A percentile compares a stretch with the other conserved stretches of the same genome.
Evolutionary conservation across 2,113 vertebrate genomes (phyloP).

Genomic region (Piprites chloris): DNA sequence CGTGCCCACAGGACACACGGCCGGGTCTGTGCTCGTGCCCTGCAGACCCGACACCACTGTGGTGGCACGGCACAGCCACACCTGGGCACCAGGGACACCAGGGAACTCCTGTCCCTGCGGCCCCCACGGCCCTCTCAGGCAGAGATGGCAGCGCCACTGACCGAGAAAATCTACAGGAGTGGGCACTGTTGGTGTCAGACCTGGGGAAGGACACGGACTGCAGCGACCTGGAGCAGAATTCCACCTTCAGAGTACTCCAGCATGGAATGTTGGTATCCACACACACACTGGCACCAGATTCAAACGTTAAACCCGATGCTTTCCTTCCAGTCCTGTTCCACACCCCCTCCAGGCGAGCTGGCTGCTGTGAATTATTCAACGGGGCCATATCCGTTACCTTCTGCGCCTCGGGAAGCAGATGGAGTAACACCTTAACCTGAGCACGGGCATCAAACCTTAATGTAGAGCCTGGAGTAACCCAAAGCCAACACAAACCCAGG

Average conservation of each 20-base stretch:
- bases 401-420: not conserved
- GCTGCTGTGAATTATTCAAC: slow-evolving; percentile 28
- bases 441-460: not conserved
- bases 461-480: not conserved
- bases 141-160: not conserved
- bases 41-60: rapidly evolving
- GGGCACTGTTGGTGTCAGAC: not conserved
- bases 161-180: not conserved
- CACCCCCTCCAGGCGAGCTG: not conserved
- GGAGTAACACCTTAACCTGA: not conserved
- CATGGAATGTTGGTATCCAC: not conserved
- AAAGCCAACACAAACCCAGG: not conserved
- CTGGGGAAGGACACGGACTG: not conserved
- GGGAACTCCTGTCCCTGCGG: not conserved
- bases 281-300: not conserved
- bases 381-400: slow-evolving; percentile 30
- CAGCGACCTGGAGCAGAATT: not conserved
- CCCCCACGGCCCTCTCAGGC: not conserved
- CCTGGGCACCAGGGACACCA: too few relatives aligned
- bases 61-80: rapidly evolving
- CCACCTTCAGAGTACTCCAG: not conserved
- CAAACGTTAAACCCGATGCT: not conserved
- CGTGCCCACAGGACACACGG: rapidly evolving
- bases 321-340: not conserved
- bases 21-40: rapidly evolving